Base-by-base conservation (phyloP, 2,797 vertebrate genomes). In the Gobio occitaniae region DNA sequence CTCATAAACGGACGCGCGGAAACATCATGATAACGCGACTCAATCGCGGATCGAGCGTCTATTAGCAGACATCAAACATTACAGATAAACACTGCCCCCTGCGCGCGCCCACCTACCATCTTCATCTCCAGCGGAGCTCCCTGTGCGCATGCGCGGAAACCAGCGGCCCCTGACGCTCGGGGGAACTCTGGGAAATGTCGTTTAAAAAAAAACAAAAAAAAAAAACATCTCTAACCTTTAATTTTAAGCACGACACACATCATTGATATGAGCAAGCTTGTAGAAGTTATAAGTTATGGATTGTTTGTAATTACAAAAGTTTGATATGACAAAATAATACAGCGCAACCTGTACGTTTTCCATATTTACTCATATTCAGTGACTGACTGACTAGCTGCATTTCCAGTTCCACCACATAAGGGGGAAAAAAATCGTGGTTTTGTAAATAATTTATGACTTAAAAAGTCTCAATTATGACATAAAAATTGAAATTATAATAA, bases 71-170 rank as follows among this genome's bases (percentile, higher is more conserved):
- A 32, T 74, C 29, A 54, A 47, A 54, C 10, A 54, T 36, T 54
- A 54, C 10, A 76, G 50, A 76, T 38, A 8, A 56, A 54, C 50
- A 76, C 48, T 76, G 72, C 50, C 72, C 72, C 72, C 48, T 74
- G 71, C 44, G 47, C 66, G 38, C 68, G 70, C 17, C 3, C 91
- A 96, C 96, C 96, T 97, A 97, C 97, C 96, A 97, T 97, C 95
- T 61, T 97, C 97, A 94, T 96, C 95, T 93, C 95, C 93, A 94
- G 92, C 92, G 89, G 90, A 38, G 36, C 90, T 92, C 87, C 80
- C 85, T 83, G 83, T 95, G 91, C 95, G 93, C 95, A 87, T 92
- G 95, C 94, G 96, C 93, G 90, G 75, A 68, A 80, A 82, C 65
- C 78, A 82, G 85, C 38, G 66, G 75, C 50, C 89, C 91, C 86